A percentile compares a stretch with the other conserved stretches of the same genome.
phyloP scores from a whole-genome alignment of 2,797 vertebrate species.

The Hydrolagus colliei region DNA sequence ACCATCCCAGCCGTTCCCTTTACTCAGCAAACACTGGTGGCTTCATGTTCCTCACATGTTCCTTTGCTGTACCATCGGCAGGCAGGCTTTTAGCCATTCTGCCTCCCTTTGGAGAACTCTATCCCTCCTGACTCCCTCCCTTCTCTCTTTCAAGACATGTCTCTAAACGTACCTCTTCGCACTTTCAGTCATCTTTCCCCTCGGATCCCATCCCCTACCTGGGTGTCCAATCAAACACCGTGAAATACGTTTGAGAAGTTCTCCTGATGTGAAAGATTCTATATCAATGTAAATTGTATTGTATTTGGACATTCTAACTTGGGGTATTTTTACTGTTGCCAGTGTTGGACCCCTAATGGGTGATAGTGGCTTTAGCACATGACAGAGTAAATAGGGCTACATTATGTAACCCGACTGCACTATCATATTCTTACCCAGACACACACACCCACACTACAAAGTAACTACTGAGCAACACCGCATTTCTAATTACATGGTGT shows the following conservation, averaged over 20 bases:
- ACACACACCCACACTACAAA: not conserved
- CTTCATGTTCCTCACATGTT: no score
- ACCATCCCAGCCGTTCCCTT: no score
- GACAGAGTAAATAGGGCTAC: not conserved
- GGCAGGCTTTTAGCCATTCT: no score
- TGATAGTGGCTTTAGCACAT: no score
- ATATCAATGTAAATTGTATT: no score
- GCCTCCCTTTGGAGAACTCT: not conserved
- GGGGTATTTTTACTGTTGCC: not conserved
- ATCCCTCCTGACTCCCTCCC: not conserved
- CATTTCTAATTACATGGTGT: conserved; percentile 24
- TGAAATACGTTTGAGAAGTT: no score
- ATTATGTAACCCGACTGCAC: not conserved
- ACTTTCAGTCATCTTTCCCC: not conserved
- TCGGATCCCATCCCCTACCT: not conserved
- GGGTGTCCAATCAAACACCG: not conserved
- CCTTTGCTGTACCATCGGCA: no score
- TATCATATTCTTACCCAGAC: not conserved
- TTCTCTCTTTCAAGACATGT: not conserved
- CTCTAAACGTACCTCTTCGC: not conserved
- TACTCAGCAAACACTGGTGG: no score
- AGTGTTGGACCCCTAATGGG: not conserved
- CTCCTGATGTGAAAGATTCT: no score
- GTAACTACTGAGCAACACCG: not conserved
- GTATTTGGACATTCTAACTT: not conserved